These are phyloP conservation scores for Drosophila suzukii DNA, from an alignment of 1,140 invertebrate species.

Conservation along the genomic window DNA sequence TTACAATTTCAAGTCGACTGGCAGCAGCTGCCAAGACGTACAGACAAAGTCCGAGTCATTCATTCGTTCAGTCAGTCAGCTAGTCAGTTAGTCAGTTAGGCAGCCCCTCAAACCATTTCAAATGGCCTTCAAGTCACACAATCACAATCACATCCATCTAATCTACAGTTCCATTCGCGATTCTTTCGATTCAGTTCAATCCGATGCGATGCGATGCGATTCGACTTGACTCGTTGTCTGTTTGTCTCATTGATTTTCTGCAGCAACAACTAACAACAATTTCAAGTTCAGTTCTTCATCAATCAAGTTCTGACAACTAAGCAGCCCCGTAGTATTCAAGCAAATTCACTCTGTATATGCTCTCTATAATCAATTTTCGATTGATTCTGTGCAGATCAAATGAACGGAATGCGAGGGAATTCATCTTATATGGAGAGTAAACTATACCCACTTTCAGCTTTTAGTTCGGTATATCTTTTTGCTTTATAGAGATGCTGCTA, in stretches of 20 bases:
- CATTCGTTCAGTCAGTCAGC: constrained; percentile 56
- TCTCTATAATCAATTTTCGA: constrained; percentile 53
- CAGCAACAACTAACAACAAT: constrained; percentile 47
- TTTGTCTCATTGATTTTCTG: constrained; percentile 69
- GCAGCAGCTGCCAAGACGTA: constrained; percentile 59
- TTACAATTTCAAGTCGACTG: constrained; percentile 67
- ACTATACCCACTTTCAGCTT: not conserved
- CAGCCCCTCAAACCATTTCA: constrained; percentile 24
- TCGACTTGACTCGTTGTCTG: constrained; percentile 35
- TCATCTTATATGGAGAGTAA: not conserved
- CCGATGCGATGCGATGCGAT: constrained; percentile 25
- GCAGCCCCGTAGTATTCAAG: constrained; percentile 21
- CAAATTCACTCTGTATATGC: constrained; percentile 35
- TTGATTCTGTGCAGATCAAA: constrained; percentile 45
- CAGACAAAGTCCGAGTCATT: constrained; percentile 44
- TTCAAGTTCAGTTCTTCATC: constrained; percentile 80
- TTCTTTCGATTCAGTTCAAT: constrained; percentile 32
- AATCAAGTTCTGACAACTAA: constrained; percentile 72
- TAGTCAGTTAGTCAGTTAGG: constrained; percentile 23
- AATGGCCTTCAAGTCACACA: constrained; percentile 64
- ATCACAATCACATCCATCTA: constrained; percentile 64
- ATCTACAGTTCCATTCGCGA: constrained; percentile 66
- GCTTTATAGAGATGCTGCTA: not conserved
- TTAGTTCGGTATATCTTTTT: not conserved
- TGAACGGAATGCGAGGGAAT: constrained; percentile 9